Evolutionary conservation across 2,113 vertebrate genomes (phyloP).

Genomic region (Centropus bengalensis): DNA sequence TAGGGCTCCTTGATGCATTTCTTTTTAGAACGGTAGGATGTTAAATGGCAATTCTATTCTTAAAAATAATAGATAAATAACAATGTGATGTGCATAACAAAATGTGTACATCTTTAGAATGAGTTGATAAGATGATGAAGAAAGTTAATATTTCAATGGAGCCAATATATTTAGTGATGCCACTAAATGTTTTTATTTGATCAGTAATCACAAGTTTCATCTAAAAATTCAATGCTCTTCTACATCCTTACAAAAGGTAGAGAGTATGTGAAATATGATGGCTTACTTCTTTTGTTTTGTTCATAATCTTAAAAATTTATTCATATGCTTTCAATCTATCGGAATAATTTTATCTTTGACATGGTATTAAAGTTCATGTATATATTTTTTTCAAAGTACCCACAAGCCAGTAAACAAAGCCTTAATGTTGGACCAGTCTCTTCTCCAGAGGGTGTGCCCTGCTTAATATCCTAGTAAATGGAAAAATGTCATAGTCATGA

Average conservation of each 20-base stretch:
- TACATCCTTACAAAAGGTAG: background rate
- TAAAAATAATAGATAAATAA: background rate
- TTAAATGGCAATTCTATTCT: background rate
- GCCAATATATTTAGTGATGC: background rate
- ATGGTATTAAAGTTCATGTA: background rate
- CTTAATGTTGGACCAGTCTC: background rate
- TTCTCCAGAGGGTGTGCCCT: fast-evolving
- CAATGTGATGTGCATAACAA: background rate
- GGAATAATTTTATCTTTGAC: background rate
- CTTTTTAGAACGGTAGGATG: background rate
- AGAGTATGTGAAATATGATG: background rate
- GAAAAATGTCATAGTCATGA: background rate
- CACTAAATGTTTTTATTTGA: background rate
- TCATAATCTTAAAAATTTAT: background rate
- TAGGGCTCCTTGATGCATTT: background rate
- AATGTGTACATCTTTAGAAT: background rate
- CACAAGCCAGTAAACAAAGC: background rate
- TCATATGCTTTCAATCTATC: background rate
- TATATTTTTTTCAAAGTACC: background rate
- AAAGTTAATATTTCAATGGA: background rate
- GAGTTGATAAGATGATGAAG: background rate
- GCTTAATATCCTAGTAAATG: background rate
- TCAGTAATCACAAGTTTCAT: background rate
- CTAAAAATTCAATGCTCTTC: background rate
- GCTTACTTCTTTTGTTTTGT: background rate